Evolutionary conservation across 2,797 vertebrate species (phyloP), one percentile per base, ranked within the genome.

Genomic region (Rachycentron canadum): DNA sequence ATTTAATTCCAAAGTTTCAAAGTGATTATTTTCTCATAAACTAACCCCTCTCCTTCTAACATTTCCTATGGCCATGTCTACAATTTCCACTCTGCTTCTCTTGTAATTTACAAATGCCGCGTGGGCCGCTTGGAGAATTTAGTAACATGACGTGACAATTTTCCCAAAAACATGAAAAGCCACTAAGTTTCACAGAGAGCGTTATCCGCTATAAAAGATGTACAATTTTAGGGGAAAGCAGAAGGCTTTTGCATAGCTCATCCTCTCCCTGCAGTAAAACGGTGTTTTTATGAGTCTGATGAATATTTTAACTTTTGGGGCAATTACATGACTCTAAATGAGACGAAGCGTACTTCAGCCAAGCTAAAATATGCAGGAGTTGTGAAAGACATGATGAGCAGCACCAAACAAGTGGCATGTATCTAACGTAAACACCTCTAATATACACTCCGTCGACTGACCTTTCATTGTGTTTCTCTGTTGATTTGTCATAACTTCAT

Each of bases 251-350:
- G 81, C 80, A 85, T 81, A 77, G 83, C 89, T 90, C 68, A 77
- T 89, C 83, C 65, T 85, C 73, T 83, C 80, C 85, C 82, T 89
- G 72, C 79, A 89, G 83, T 87, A 67, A 89, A 91, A 90, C 55
- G 14, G 59, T 53, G 81, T 93, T 90, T 90, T 90, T 79, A 80
- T 83, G 89, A 86, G 81, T 87, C 74, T 88, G 78, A 91, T 93
- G 86, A 93, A 94, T 94, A 93, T 93, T 93, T 94, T 66, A 94
- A 90, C 85, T 91, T 90, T 91, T 76, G 79, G 76, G 84, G 83
- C 88, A 91, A 91, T 92, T 92, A 90, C 87, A 89, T 88, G 81
- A 81, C 59, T 92, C 86, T 88, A 91, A 93, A 93, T 91, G 87
- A 92, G 83, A 81, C 6, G 59, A 71, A 85, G 79, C 61, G 40